Conservation (phyloP, 53 echinoderm and acorn worm genomes). For the Astropecten irregularis region DNA sequence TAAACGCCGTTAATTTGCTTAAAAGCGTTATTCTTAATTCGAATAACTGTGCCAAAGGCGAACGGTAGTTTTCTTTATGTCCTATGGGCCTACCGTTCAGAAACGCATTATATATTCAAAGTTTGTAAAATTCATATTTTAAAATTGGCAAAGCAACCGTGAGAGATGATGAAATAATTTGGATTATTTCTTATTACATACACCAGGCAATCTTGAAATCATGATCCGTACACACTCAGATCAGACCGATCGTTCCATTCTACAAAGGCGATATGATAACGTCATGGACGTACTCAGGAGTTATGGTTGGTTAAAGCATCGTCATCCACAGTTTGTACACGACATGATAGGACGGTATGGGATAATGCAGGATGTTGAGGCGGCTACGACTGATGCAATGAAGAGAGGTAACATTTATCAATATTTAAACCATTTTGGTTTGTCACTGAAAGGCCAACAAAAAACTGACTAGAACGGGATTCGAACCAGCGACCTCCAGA, state of each 20-base stretch:
- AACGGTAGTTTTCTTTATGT: no score
- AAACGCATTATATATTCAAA: no score
- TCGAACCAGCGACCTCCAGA: no score
- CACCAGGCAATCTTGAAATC: constrained; percentile 58
- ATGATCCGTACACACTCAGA: constrained; percentile 62
- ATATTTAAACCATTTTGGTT: neutral
- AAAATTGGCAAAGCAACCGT: no score
- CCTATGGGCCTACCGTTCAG: no score
- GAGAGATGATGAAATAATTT: no score
- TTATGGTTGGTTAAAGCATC: constrained; percentile 52
- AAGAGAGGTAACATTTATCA: constrained; percentile 66
- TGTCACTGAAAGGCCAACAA: neutral
- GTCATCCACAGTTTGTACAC: constrained; percentile 49
- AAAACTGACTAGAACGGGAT: no score
- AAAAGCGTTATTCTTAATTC: neutral
- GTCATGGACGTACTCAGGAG: constrained; percentile 47
- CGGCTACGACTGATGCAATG: constrained; percentile 26
- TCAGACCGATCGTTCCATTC: neutral
- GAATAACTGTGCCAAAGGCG: no score
- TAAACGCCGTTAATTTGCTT: neutral
- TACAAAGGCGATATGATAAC: constrained; percentile 34
- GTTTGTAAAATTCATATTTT: no score
- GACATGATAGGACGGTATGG: constrained; percentile 53
- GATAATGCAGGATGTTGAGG: constrained; percentile 35
- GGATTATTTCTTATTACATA: neutral